A percentile compares a stretch with the other conserved stretches of the same genome.
Conservation (phyloP, 1,140 invertebrate species). For the Temnothorax longispinosus region DNA sequence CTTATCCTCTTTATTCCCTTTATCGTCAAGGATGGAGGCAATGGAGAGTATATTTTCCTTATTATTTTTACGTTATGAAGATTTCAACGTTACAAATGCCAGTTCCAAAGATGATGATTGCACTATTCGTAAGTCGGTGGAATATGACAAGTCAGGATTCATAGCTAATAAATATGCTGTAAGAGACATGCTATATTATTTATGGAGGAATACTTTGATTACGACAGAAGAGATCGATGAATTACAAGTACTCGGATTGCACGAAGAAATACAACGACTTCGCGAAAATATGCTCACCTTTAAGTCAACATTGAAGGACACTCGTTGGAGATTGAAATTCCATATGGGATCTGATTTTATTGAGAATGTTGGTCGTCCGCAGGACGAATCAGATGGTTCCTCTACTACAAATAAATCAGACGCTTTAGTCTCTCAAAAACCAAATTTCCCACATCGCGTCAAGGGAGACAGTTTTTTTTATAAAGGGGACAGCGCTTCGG, state of each 20-base stretch:
- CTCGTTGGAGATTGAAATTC: constrained; percentile 79
- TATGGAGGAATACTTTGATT: constrained; percentile 68
- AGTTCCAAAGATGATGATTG: constrained; percentile 65
- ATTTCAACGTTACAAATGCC: constrained; percentile 70
- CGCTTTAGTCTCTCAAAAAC: constrained; percentile 39
- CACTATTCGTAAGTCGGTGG: neutral
- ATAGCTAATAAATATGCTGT: constrained; percentile 79
- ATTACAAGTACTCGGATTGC: constrained; percentile 17
- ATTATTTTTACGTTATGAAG: constrained; percentile 78
- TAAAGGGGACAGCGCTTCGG: constrained; percentile 65
- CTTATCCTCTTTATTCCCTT: constrained; percentile 70
- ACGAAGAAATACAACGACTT: constrained; percentile 64
- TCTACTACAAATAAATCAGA: neutral
- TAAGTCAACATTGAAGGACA: constrained; percentile 70
- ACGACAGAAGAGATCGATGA: constrained; percentile 56
- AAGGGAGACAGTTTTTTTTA: constrained; percentile 75
- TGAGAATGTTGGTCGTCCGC: constrained; percentile 56
- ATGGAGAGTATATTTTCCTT: constrained; percentile 81
- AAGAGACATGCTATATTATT: constrained; percentile 72
- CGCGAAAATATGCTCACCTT: constrained; percentile 67
- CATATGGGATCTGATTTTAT: constrained; percentile 75
- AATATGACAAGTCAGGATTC: constrained; percentile 70
- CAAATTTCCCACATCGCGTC: constrained; percentile 49
- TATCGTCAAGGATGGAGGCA: constrained; percentile 74
- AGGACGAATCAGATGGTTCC: constrained; percentile 10